These are phyloP conservation scores for Ceratosolen fusciceps DNA, from an alignment of 1,140 invertebrate genomes.

Conservation along the genomic window DNA sequence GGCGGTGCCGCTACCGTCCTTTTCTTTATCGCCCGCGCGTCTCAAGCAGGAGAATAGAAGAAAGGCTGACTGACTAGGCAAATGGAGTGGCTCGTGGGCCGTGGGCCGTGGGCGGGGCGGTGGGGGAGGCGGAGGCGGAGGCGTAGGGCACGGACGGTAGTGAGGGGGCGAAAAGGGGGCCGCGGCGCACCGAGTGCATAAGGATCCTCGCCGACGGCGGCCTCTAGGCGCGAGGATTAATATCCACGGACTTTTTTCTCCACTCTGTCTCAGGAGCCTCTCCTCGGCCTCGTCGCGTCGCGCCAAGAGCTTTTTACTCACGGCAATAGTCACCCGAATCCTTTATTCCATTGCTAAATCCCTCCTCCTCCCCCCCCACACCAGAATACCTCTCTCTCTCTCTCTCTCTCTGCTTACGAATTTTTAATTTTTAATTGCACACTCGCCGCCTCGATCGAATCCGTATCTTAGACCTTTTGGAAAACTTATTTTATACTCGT, in stretches of 20 bases:
- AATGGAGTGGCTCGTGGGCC: neutral
- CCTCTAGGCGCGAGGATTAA: neutral
- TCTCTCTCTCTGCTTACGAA: neutral
- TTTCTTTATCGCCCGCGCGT: neutral
- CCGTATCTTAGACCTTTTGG: too few relatives aligned
- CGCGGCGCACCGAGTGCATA: too few relatives aligned
- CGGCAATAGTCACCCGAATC: neutral
- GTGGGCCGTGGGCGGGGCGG: neutral
- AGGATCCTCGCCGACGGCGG: too few relatives aligned
- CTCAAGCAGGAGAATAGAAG: constrained; percentile 3
- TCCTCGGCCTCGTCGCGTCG: neutral
- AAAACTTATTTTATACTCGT: too few relatives aligned
- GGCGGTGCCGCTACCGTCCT: too few relatives aligned
- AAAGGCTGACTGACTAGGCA: neutral
- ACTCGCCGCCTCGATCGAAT: neutral
- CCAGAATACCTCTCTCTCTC: neutral
- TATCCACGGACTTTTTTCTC: neutral
- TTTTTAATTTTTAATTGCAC: neutral
- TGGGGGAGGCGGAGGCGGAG: neutral
- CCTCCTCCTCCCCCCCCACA: too few relatives aligned
- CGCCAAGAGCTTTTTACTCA: constrained; percentile 22
- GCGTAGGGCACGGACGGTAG: neutral
- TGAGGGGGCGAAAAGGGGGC: too few relatives aligned
- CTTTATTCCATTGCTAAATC: neutral
- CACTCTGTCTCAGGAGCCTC: neutral